Evolutionary conservation across 2,888 invertebrate genomes (phyloP).

Genomic region (Microdon myrmicae): DNA sequence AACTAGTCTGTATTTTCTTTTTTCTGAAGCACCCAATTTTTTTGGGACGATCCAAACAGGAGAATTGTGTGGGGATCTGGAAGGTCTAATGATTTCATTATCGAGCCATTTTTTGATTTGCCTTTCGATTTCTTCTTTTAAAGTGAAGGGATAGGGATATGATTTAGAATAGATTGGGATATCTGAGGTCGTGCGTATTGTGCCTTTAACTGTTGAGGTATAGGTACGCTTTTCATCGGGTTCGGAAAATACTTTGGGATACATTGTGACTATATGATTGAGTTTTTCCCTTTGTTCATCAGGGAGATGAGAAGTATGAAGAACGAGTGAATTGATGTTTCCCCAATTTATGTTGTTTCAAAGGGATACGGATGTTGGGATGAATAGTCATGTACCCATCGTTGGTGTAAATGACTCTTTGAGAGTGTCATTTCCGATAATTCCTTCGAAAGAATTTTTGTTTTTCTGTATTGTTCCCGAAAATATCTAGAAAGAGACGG

Average conservation of each 20-base stretch:
- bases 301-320: slow-evolving; percentile 2
- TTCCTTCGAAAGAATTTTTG: slow-evolving; percentile 7
- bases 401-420: slow-evolving; percentile 12
- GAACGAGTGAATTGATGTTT: slow-evolving; percentile 3
- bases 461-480: background rate
- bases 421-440: slow-evolving; percentile 2
- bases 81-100: slow-evolving; percentile 28
- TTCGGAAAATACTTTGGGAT: slow-evolving; percentile 10
- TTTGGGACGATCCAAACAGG: slow-evolving; percentile 27
- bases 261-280: background rate
- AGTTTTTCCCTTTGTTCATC: slow-evolving; percentile 3
- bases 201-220: slow-evolving; percentile 22
- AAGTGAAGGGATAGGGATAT: slow-evolving; percentile 22
- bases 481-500: background rate
- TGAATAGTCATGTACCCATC: too few relatives aligned
- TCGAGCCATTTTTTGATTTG: slow-evolving; percentile 12
- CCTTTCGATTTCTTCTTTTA: slow-evolving; percentile 26
- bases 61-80: slow-evolving; percentile 32
- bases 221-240: slow-evolving; percentile 21
- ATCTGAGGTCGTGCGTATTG: slow-evolving; percentile 21
- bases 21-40: slow-evolving; percentile 16
- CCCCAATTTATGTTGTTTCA: slow-evolving; percentile 4
- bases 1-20: slow-evolving; percentile 10
- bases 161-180: slow-evolving; percentile 25
- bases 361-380: background rate